phyloP scores from a whole-genome alignment of 2,888 invertebrate species.

The Sclerodermus sp. region DNA sequence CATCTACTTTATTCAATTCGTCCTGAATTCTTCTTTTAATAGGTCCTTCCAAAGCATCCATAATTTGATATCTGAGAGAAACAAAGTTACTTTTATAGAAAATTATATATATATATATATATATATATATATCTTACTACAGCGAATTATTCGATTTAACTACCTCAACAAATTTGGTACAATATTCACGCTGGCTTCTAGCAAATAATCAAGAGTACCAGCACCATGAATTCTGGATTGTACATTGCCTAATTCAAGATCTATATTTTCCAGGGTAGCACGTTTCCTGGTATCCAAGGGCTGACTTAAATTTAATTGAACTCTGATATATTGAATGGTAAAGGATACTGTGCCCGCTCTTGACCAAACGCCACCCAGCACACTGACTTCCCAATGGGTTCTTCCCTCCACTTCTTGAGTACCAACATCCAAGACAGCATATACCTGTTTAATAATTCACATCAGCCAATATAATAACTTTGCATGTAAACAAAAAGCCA shows the following conservation, averaged over 20 bases:
- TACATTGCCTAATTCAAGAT: constrained; percentile 81
- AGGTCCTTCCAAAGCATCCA: constrained; percentile 81
- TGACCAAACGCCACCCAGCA: constrained; percentile 69
- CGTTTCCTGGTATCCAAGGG: constrained; percentile 75
- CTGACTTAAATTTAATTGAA: constrained; percentile 71
- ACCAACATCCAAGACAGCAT: constrained; percentile 72
- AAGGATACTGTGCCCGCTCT: constrained; percentile 75
- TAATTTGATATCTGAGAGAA: constrained; percentile 70
- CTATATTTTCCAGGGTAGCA: constrained; percentile 72
- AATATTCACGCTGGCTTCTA: constrained; percentile 80
- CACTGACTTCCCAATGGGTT: constrained; percentile 77
- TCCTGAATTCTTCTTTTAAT: constrained; percentile 73
- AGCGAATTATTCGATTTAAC: neutral
- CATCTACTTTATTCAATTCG: constrained; percentile 73
- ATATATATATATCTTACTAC: too few relatives aligned
- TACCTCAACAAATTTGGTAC: constrained; percentile 78
- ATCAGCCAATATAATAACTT: neutral
- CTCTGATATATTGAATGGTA: constrained; percentile 77
- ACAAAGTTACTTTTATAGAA: neutral
- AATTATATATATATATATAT: too few relatives aligned
- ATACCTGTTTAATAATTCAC: constrained; percentile 39
- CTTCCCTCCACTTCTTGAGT: constrained; percentile 78
- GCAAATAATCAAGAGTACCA: constrained; percentile 81
- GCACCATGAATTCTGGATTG: constrained; percentile 82
- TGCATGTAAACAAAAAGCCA: neutral